Base-by-base conservation (phyloP, 2,888 invertebrate species). In the Trichogramma evanescens region DNA sequence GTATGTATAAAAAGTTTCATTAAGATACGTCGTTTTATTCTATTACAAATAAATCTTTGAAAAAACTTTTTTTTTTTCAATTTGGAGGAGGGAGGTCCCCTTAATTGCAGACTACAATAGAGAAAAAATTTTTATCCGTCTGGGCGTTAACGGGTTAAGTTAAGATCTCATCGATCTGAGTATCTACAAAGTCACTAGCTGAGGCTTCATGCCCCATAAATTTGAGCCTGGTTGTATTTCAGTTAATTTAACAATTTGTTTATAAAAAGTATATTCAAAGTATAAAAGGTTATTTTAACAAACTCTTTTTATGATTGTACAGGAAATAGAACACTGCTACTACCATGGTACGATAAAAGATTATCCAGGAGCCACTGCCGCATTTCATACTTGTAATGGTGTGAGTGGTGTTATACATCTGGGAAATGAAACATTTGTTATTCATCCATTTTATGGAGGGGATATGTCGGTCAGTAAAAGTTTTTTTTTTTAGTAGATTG, bases 301-400 rank as follows among this genome's bases (percentile, higher is more conserved):
- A 26, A 26, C 26, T 26, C 3, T 1, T 26, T 26, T 26, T 26
- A 2, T 26, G 0, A 26, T 26, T 26, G 26, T 26, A 26, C 83
- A 94, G 93, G 93, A 93, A 82, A 93, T 95, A 80, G 96, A 97
- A 80, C 96, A 97, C 81, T 98, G 98, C 80, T 98, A 96, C 83
- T 98, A 98, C 80, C 97, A 98, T 80, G 97, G 97, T 63, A 92
- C 92, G 4, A 95, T 98, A 61, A 95, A 93, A 79, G 95, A 95
- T 82, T 94, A 95, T 81, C 94, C 95, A 6, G 95, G 94, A 67
- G 95, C 96, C 38, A 91, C 91, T 67, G 97, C 96, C 39, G 96
- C 97, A 70, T 92, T 98, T 82, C 94, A 95, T 81, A 98, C 97
- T 57, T 98, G 98, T 82, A 94, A 95, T 80, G 98, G 98, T 56